Evolutionary conservation across 2,797 vertebrate genomes (phyloP), one percentile per base, ranked within the genome.

Genomic region (Sebastes iracundus): DNA sequence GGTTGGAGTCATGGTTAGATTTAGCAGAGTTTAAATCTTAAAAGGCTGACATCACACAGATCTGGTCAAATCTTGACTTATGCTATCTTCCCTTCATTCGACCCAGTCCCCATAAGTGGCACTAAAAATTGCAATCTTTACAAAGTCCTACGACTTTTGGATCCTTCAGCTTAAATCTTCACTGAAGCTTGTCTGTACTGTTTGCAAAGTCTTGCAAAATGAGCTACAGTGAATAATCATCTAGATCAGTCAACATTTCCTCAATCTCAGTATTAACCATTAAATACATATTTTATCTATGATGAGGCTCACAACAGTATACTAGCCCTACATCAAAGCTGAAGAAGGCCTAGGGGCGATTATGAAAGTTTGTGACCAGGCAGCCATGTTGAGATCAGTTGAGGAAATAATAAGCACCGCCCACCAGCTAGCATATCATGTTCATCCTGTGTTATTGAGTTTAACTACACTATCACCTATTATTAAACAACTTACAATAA

Each of bases 21-120:
- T 70, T 62, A 76, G 61, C 5, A 61, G 63, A 28, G 35, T 68
- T 82, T 82, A 63, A 56, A 75, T 46, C 16, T 46, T 77, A 32
- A 60, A 18, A 14, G 38, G 14, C 52, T 53, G 81, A 71, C 46
- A 66, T 74, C 13, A 61, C 60, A 78, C 66, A 67, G 59, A 81
- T 72, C 30, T 55, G 35, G n/a, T 72, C 7, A 80, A 68, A 28
- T 72, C 33, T 52, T 38, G 18, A 33, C 12, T 13, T 12, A 5
- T 33, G 30, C 10, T 58, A 18, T 33, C 11, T 69, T 59, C 35
- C 22, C 32, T 46, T 42, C 52, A 65, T 35, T 63, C 6, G 18
- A 22, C 2, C 10, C 20, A 55, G 22, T 35, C 61, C 18, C 6
- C 18, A 28, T 16, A 8, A 49, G 22, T 27, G 11, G 10, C 14